Percentiles rank a stretch among this genome's conserved stretches.
phyloP scores from a whole-genome alignment of 2,888 invertebrate genomes.

The Teleogryllus oceanicus region DNA sequence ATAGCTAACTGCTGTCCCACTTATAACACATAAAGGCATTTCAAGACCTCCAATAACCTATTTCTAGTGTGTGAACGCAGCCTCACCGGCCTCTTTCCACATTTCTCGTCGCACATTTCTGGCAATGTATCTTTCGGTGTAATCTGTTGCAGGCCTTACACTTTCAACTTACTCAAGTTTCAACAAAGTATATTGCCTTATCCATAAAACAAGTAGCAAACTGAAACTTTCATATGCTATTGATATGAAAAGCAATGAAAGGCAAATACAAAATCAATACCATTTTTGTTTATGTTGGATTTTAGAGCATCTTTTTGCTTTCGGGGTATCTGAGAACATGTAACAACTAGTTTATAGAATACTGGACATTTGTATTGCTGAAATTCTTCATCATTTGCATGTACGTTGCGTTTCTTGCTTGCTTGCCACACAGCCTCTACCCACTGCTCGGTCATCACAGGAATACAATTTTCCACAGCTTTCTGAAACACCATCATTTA shows the following conservation, averaged over 20 bases:
- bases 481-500: slow-evolving; percentile 56
- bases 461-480: slow-evolving; percentile 63
- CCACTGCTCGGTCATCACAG: slow-evolving; percentile 77
- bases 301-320: slow-evolving; percentile 63
- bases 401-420: slow-evolving; percentile 59
- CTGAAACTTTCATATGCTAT: not conserved
- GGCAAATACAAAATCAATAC: slow-evolving; percentile 47
- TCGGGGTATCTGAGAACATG: slow-evolving; percentile 68
- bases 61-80: too few relatives aligned
- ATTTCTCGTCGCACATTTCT: too few relatives aligned
- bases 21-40: too few relatives aligned
- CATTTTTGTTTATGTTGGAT: slow-evolving; percentile 67
- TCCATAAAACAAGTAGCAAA: not conserved
- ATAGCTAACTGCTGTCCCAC: too few relatives aligned
- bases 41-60: too few relatives aligned
- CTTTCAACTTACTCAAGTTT: not conserved
- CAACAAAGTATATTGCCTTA: not conserved
- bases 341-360: slow-evolving; percentile 74
- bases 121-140: too few relatives aligned
- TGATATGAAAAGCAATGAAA: not conserved
- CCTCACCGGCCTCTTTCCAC: too few relatives aligned
- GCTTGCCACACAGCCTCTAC: slow-evolving; percentile 74
- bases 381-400: slow-evolving; percentile 64
- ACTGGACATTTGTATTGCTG: slow-evolving; percentile 60
- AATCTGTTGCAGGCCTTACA: too few relatives aligned